Evolutionary conservation across 35 echinoderm and acorn worm species (phyloP).

Genomic region (Ptychodera flava): DNA sequence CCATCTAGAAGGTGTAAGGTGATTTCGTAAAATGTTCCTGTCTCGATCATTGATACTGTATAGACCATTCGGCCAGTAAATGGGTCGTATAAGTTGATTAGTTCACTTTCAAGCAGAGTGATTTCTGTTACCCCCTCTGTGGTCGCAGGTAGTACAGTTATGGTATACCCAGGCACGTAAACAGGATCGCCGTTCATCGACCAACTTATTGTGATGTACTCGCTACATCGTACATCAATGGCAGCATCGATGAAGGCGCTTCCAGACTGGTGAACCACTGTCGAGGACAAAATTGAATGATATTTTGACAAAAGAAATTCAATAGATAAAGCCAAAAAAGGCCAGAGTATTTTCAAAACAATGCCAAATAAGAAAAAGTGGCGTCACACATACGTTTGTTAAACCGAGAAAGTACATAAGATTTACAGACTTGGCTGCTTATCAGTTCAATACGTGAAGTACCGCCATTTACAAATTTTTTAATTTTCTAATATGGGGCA

Average conservation of each 20-base stretch:
- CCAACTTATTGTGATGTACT: background rate
- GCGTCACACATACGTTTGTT: too few relatives aligned
- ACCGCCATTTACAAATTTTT: too few relatives aligned
- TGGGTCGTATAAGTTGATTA: background rate
- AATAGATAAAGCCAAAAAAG: too few relatives aligned
- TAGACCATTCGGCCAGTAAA: background rate
- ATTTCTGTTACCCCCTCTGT: background rate
- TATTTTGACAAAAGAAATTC: too few relatives aligned
- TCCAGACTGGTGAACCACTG: too few relatives aligned
- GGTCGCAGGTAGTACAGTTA: background rate
- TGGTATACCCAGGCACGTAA: background rate
- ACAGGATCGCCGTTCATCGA: background rate
- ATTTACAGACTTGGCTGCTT: too few relatives aligned
- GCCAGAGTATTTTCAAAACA: too few relatives aligned
- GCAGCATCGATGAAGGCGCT: background rate
- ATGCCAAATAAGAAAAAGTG: too few relatives aligned
- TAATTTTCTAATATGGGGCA: too few relatives aligned
- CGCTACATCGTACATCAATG: background rate
- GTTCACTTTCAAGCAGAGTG: background rate
- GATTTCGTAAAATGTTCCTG: background rate
- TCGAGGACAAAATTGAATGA: too few relatives aligned
- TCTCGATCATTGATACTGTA: background rate
- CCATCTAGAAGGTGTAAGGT: background rate
- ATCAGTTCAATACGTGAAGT: too few relatives aligned
- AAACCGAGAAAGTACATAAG: too few relatives aligned